These are phyloP conservation scores for Lepidurus arcticus DNA, from an alignment of 1,140 invertebrate species.

Conservation along the genomic window DNA sequence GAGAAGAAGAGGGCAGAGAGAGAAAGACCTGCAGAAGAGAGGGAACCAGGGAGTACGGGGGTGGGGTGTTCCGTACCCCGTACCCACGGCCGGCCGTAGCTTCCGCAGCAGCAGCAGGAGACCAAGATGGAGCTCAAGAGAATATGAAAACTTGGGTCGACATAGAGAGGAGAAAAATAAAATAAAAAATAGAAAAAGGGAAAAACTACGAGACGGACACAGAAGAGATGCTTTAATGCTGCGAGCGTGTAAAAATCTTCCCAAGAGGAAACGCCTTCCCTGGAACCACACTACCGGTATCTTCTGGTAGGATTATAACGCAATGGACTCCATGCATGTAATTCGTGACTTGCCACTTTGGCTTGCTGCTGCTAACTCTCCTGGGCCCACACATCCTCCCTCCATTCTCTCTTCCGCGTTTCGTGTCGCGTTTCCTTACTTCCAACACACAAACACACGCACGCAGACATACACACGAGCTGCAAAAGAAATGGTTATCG, in stretches of 20 bases:
- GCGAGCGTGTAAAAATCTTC: neutral
- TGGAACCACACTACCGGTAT: constrained; percentile 11
- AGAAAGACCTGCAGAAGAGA: neutral
- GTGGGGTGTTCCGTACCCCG: neutral
- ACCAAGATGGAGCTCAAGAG: neutral
- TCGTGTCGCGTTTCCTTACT: too few species aligned
- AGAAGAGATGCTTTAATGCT: neutral
- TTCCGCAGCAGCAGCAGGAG: neutral
- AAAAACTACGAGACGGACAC: neutral
- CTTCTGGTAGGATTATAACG: neutral
- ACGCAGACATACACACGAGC: too few species aligned
- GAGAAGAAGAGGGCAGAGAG: constrained; percentile 9
- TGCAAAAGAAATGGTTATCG: neutral
- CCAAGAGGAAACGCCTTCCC: constrained; percentile 2
- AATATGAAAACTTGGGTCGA: constrained; percentile 11
- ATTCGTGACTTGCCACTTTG: constrained; percentile 3
- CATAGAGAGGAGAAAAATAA: neutral
- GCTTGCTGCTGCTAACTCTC: neutral
- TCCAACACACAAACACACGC: too few species aligned
- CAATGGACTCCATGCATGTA: neutral
- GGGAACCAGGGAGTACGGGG: neutral
- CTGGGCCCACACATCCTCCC: neutral
- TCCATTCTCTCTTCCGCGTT: neutral
- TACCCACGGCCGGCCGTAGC: neutral
- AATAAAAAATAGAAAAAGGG: neutral